Evolutionary conservation across 2,888 invertebrate genomes (phyloP), one percentile per base, ranked within the genome.

Genomic region (Malachius bipustulatus): DNA sequence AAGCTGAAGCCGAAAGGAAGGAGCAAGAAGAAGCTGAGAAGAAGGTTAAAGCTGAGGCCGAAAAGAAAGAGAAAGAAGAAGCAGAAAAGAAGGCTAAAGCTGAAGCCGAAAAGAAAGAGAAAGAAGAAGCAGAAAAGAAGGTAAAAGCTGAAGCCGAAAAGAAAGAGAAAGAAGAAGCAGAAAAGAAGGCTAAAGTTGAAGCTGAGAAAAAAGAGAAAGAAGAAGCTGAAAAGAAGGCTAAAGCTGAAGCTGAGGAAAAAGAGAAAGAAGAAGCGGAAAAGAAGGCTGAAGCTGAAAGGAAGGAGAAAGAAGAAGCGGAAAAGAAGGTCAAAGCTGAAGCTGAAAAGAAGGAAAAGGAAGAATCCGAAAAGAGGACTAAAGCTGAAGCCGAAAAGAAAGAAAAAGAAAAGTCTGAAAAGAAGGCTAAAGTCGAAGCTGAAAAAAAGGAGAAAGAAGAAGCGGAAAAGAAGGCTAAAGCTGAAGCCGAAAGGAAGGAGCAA

Each of bases 351-450:
- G 38, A 48, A 34, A n/a, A 19, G n/a, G 24, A 19, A 19, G 24
- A 19, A 19, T 32, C 42, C 31, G 32, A 42, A 24, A 43, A 19
- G 6, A 19, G n/a, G 24, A n/a, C 24, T 19, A 19, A 19, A 19
- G 24, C n/a, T n/a, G n/a, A 19, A 19, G 24, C 24, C 26, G n/a
- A 42, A 26, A 19, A 19, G 24, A 19, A 19, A 19, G 24, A 6
- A 19, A 37, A 44, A 24, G 38, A 45, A 42, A 40, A 47, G 40
- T 40, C 42, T 37, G 42, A 43, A 41, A 38, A 39, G 40, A 30
- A 47, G 45, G 36, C 40, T 37, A 41, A 44, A 42, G 37, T 44
- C 37, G 34, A 40, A 37, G 34, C 26, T 19, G 41, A 41, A 42
- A 38, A 28, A 31, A 35, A 42, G 33, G 38, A 39, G 16, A 38